Conservation (phyloP, 2,888 invertebrate species). For the Drosophila heteroneura region DNA sequence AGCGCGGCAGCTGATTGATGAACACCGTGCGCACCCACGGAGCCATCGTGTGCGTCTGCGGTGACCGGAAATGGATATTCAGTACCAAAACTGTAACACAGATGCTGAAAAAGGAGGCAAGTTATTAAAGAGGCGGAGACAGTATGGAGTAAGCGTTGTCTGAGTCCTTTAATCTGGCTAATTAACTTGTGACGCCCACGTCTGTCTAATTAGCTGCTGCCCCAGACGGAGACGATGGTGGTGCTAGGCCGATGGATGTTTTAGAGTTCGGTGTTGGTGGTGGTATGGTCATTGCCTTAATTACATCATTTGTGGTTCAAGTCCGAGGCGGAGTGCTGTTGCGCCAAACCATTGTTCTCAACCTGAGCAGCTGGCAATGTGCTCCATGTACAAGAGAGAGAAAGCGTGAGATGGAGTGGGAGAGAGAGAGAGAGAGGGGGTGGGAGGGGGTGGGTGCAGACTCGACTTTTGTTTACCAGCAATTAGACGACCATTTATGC, state of each 20-base stretch:
- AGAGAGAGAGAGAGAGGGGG: not conserved
- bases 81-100: slow-evolving; percentile 98
- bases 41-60: slow-evolving; percentile 99
- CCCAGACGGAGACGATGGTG: slow-evolving; percentile 15
- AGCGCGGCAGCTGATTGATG: slow-evolving; percentile 97
- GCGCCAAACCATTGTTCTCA: slow-evolving; percentile 51
- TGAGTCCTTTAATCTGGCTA: slow-evolving; percentile 63
- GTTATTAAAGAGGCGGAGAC: not conserved
- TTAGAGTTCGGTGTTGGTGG: slow-evolving; percentile 6
- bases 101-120: slow-evolving; percentile 88
- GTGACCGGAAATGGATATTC: slow-evolving; percentile 99
- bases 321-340: slow-evolving; percentile 59
- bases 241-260: not conserved
- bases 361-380: slow-evolving; percentile 1
- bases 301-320: slow-evolving; percentile 76
- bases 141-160: slow-evolving; percentile 29
- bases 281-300: slow-evolving; percentile 61
- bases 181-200: slow-evolving; percentile 78
- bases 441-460: not conserved
- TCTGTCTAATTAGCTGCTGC: slow-evolving; percentile 71
- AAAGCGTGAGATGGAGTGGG: not conserved
- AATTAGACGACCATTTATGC: slow-evolving; percentile 67
- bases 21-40: slow-evolving; percentile 98
- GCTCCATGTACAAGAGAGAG: not conserved
- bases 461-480: slow-evolving; percentile 77